Percentiles rank a stretch among this genome's conserved stretches.
Evolutionary conservation across 2,888 invertebrate species (phyloP).

Genomic region (Omphaloscelis lunosa): DNA sequence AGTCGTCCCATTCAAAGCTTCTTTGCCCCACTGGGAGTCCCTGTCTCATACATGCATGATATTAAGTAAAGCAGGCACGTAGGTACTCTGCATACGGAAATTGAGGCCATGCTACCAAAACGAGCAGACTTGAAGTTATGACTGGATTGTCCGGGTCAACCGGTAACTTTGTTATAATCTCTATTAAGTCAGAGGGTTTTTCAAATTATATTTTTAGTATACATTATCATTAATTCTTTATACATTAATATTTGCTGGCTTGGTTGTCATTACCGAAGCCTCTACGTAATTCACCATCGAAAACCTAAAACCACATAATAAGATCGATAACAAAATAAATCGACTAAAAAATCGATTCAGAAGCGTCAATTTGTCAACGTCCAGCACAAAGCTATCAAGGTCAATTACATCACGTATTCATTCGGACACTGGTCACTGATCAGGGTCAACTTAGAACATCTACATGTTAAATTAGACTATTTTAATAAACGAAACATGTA

Average conservation of each 20-base stretch:
- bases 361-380: conserved; percentile 63
- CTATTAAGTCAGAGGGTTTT: background rate
- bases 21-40: conserved; percentile 33
- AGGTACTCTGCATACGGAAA: background rate
- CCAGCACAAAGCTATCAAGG: conserved; percentile 66
- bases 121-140: background rate
- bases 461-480: conserved; percentile 57
- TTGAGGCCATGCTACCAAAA: conserved; percentile 5
- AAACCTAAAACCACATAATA: background rate
- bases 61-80: background rate
- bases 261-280: background rate
- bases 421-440: conserved; percentile 65
- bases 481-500: conserved; percentile 66
- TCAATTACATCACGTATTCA: conserved; percentile 71
- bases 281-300: background rate
- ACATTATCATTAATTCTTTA: no score
- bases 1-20: conserved; percentile 28
- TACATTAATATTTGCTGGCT: background rate
- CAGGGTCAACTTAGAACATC: conserved; percentile 69
- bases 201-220: background rate
- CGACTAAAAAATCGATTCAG: conserved; percentile 31
- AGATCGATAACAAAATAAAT: conserved; percentile 32
- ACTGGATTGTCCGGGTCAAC: background rate
- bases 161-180: background rate
- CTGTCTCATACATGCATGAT: conserved; percentile 9